phyloP scores from a whole-genome alignment of 1,140 invertebrate genomes.

The Cydia pomonella region DNA sequence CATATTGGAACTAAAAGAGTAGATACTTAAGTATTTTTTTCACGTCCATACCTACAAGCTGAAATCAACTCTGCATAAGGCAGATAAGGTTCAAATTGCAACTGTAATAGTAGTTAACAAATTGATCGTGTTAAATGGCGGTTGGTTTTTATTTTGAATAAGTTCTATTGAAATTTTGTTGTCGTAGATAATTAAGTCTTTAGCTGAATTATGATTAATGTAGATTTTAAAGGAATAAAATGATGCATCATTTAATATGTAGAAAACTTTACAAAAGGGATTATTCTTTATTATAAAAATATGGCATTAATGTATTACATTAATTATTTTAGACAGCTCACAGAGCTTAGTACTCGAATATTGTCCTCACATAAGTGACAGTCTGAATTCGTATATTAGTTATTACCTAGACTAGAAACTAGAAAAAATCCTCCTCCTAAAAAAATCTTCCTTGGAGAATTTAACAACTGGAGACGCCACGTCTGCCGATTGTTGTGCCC shows the following conservation, averaged over 20 bases:
- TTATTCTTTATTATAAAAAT: no score
- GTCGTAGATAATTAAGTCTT: neutral
- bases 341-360: no score
- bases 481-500: no score
- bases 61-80: neutral
- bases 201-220: neutral
- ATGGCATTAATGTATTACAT: no score
- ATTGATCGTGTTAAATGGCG: constrained; percentile 7
- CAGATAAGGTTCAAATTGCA: neutral
- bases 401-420: no score
- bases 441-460: no score
- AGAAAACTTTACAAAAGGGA: no score
- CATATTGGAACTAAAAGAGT: neutral
- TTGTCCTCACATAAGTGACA: no score
- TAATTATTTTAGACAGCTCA: no score
- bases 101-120: neutral
- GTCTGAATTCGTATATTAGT: no score
- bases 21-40: neutral
- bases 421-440: no score
- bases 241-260: neutral
- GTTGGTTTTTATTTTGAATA: constrained; percentile 1
- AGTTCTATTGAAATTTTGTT: neutral
- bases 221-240: neutral
- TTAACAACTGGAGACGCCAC: no score
- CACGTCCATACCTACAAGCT: neutral